phyloP scores from a whole-genome alignment of 2,888 invertebrate species.

The Altica lythri region DNA sequence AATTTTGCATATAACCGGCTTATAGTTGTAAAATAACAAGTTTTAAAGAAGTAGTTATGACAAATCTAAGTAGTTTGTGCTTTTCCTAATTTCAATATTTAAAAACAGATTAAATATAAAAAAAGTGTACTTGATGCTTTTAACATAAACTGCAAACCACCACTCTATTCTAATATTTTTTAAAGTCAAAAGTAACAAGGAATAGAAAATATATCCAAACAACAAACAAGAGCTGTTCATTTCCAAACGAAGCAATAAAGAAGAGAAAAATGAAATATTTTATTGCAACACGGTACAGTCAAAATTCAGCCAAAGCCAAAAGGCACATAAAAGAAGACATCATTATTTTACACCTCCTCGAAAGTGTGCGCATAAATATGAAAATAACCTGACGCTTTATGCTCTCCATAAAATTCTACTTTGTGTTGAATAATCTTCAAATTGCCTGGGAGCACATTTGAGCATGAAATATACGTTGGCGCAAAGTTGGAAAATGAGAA shows the following conservation, averaged over 20 bases:
- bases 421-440: conserved; percentile 58
- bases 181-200: too few species aligned
- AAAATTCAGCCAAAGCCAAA: conserved; percentile 25
- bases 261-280: conserved; percentile 20
- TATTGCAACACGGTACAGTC: conserved; percentile 22
- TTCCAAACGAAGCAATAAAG: conserved; percentile 18
- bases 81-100: too few species aligned
- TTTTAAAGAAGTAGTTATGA: too few species aligned
- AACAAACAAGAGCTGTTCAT: conserved; percentile 15
- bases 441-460: conserved; percentile 55
- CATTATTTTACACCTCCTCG: conserved; percentile 54
- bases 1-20: too few species aligned
- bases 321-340: conserved; percentile 40
- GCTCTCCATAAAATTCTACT: conserved; percentile 55
- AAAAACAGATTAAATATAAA: too few species aligned
- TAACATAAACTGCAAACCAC: too few species aligned
- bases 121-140: too few species aligned
- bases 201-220: conserved; percentile 17
- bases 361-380: conserved; percentile 55
- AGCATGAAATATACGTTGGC: conserved; percentile 51
- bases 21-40: too few species aligned
- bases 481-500: conserved; percentile 44
- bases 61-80: too few species aligned
- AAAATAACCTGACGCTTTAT: conserved; percentile 55
- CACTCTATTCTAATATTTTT: too few species aligned